Evolutionary conservation across 2,113 vertebrate genomes (phyloP), one percentile per base, ranked within the genome.

Genomic region (Cepphus grylle): DNA sequence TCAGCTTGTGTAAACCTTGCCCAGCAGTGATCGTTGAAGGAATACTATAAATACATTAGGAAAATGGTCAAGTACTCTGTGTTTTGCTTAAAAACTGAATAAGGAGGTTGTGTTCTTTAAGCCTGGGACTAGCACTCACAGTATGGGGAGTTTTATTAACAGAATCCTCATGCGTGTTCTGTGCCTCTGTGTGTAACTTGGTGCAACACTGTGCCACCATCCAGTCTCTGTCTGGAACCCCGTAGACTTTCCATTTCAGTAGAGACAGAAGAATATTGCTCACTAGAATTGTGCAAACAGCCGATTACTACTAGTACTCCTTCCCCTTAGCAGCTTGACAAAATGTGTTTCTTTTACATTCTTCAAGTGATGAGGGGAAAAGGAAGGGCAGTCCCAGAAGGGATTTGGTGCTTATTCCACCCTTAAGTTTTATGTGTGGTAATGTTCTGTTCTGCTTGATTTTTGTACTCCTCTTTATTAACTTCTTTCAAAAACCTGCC

Each of bases 161-260:
- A 20, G 16, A 77, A 0, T 36, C 27, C 56, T 85, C 0, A 0
- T 7, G 32, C 2, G 4, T 56, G n/a, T 62, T 45, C 2, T 0
- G 0, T 49, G 23, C 50, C 26, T 67, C 59, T 34, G 14, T 50
- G 34, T 36, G 25, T 62, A 53, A 34, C 42, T 67, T 12, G 0
- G 21, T 30, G 66, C 59, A 38, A 38, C 65, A 11, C 72, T 25
- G 20, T 66, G 30, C 55, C 62, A 29, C 65, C 19, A 5, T 50
- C 45, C 26, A 1, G 6, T 19, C 43, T 63, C 15, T 34, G 10
- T 5, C n/a, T 55, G 74, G 58, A 38, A 93, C 66, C 36, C 40
- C 0, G 0, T 1, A 34, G 63, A 6, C 74, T 87, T 89, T 58
- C 56, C 32, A 53, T 49, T 86, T 91, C 4, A 1, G 59, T 5